A percentile compares a stretch with the other conserved stretches of the same genome.
Evolutionary conservation across 2,888 invertebrate species (phyloP).

Genomic region (Griposia aprilina): DNA sequence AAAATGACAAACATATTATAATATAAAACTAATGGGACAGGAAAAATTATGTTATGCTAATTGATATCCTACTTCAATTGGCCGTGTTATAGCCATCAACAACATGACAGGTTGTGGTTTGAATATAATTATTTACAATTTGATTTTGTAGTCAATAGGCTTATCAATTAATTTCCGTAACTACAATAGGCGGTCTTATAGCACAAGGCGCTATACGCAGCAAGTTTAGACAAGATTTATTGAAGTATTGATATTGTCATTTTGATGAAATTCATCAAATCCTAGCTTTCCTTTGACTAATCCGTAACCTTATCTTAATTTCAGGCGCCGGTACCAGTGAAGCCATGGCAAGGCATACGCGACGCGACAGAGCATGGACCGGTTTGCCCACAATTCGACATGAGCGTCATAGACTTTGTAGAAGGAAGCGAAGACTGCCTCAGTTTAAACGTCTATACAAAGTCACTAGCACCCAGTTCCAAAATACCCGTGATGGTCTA

Average conservation of each 20-base stretch:
- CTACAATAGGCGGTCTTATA: not conserved
- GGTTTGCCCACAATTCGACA: slow-evolving; percentile 81
- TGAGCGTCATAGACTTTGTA: slow-evolving; percentile 63
- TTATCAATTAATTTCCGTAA: not conserved
- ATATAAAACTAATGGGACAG: not conserved
- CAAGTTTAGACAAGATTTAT: not conserved
- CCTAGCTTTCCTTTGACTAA: not conserved
- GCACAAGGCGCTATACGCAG: no score
- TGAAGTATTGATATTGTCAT: not conserved
- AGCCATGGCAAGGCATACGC: slow-evolving; percentile 77
- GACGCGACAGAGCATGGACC: slow-evolving; percentile 80
- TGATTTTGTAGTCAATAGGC: not conserved
- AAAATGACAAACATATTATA: not conserved
- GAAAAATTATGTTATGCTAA: not conserved
- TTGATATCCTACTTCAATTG: not conserved
- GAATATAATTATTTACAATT: not conserved
- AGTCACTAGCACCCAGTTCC: slow-evolving; percentile 64
- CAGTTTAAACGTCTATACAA: slow-evolving; percentile 81
- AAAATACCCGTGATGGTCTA: slow-evolving; percentile 84
- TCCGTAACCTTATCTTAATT: slow-evolving; percentile 9
- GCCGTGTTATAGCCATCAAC: not conserved
- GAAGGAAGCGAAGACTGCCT: slow-evolving; percentile 82
- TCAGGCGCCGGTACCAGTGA: slow-evolving; percentile 79
- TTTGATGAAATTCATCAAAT: not conserved
- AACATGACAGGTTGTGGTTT: not conserved